These are phyloP conservation scores for Microchrysa polita DNA, from an alignment of 2,888 invertebrate genomes.

Conservation along the genomic window DNA sequence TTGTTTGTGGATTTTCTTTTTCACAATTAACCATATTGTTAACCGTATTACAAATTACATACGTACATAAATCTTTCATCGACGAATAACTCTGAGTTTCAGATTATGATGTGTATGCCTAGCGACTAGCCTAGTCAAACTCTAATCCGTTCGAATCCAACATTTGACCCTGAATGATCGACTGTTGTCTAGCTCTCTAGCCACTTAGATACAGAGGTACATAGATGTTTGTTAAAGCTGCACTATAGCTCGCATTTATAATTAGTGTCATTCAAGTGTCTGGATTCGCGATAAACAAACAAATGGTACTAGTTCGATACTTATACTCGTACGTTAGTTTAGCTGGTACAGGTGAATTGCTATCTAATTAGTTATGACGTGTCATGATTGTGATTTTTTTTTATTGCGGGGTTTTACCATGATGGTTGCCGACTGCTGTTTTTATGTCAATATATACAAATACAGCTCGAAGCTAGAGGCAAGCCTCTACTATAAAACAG, in stretches of 20 bases:
- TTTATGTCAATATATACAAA: too few species aligned
- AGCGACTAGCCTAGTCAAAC: too few species aligned
- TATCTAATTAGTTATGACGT: slow-evolving; percentile 30
- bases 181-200: neutral
- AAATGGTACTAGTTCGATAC: slow-evolving; percentile 19
- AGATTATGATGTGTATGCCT: slow-evolving; percentile 1
- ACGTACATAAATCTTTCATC: neutral
- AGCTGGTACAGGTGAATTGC: slow-evolving; percentile 34
- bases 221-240: neutral
- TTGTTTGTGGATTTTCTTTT: too few species aligned
- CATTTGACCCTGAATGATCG: slow-evolving; percentile 36
- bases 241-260: slow-evolving; percentile 18
- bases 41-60: too few species aligned
- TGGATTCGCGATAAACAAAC: slow-evolving; percentile 32
- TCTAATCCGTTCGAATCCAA: neutral
- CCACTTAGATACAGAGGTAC: too few species aligned
- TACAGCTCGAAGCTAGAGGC: too few species aligned
- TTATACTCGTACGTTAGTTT: neutral
- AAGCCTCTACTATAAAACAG: too few species aligned
- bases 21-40: too few species aligned
- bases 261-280: slow-evolving; percentile 33
- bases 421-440: too few species aligned
- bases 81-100: neutral
- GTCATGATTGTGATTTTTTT: neutral
- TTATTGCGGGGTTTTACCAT: neutral